These are phyloP conservation scores for Micromys minutus DNA, from an alignment of 2,113 vertebrate genomes.

Conservation along the genomic window DNA sequence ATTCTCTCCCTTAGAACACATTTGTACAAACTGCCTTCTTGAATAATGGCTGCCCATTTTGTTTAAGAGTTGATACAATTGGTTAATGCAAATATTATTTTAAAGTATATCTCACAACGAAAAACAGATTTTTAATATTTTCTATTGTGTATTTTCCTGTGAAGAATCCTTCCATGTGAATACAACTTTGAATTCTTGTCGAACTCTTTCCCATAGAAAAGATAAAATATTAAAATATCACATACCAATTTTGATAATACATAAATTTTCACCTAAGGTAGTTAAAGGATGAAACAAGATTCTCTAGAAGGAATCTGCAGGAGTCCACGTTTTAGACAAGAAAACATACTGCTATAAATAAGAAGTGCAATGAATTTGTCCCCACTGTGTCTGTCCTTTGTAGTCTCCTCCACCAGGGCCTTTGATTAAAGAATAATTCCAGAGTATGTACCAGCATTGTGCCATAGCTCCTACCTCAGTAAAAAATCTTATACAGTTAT, in stretches of 20 bases:
- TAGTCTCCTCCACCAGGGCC: not conserved
- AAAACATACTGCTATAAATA: not conserved
- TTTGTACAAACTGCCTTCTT: not conserved
- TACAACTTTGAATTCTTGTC: not conserved
- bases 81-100: constrained; percentile 1
- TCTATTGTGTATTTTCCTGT: not conserved
- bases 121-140: not conserved
- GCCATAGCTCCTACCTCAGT: not conserved
- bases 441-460: not conserved
- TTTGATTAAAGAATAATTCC: constrained; percentile 22
- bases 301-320: not conserved
- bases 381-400: not conserved
- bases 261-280: not conserved
- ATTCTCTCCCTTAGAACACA: not conserved
- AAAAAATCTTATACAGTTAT: not conserved
- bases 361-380: not conserved
- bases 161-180: not conserved
- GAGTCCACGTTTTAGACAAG: not conserved
- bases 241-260: not conserved
- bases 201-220: not conserved
- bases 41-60: not conserved
- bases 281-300: not conserved
- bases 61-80: not conserved
- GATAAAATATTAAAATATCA: not conserved
- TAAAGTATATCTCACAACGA: constrained; percentile 4